Evolutionary conservation across 2,888 invertebrate genomes (phyloP).

Genomic region (Drosophila mimica): DNA sequence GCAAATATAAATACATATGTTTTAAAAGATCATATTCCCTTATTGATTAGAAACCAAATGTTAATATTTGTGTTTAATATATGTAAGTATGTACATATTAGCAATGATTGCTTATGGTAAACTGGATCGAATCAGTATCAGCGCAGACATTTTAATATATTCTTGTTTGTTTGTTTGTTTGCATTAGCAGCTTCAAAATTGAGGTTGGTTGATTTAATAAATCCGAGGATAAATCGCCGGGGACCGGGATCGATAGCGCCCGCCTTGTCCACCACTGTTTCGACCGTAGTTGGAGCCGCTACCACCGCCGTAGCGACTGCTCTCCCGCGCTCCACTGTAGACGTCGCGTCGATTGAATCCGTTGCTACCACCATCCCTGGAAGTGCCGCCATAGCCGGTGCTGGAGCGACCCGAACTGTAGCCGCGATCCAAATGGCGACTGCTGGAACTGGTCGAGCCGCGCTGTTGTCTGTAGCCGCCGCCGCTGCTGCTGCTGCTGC

Average conservation of each 20-base stretch:
- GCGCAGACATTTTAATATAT: constrained; percentile 33
- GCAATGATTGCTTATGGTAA: constrained; percentile 53
- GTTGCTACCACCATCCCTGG: constrained; percentile 82
- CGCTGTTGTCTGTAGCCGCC: constrained; percentile 86
- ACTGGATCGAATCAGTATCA: constrained; percentile 40
- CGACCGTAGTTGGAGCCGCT: constrained; percentile 86
- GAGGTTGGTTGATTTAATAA: constrained; percentile 41
- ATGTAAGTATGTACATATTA: constrained; percentile 53
- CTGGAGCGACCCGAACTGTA: constrained; percentile 84
- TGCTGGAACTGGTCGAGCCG: constrained; percentile 83
- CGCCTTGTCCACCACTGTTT: constrained; percentile 83
- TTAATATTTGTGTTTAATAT: constrained; percentile 37
- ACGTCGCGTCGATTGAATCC: constrained; percentile 80
- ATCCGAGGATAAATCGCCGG: constrained; percentile 82
- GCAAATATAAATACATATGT: constrained; percentile 46
- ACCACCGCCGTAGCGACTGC: constrained; percentile 82
- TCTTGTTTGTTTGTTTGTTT: constrained; percentile 23
- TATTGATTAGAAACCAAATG: constrained; percentile 42
- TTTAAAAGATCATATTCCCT: constrained; percentile 49
- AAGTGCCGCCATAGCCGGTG: constrained; percentile 60
- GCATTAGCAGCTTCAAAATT: constrained; percentile 37
- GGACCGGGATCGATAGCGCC: constrained; percentile 84
- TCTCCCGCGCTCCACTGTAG: constrained; percentile 76
- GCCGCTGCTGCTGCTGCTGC: constrained; percentile 81
- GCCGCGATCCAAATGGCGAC: constrained; percentile 74